Evolutionary conservation across 1,140 invertebrate species (phyloP).

Genomic region (Aphelinus atriplicis): DNA sequence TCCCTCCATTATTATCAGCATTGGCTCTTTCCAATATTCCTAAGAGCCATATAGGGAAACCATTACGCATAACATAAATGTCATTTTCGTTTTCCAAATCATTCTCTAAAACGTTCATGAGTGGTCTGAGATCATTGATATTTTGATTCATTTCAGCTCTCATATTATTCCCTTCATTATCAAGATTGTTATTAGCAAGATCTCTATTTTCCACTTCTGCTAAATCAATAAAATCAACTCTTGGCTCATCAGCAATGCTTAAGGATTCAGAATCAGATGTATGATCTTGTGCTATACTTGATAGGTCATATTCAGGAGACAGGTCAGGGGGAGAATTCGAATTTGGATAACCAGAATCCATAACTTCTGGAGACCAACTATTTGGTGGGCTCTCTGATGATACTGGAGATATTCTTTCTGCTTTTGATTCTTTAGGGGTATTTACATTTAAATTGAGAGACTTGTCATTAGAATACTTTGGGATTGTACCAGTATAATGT

Average conservation of each 20-base stretch:
- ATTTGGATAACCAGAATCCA: constrained; percentile 68
- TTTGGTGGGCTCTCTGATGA: constrained; percentile 39
- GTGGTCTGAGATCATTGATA: constrained; percentile 50
- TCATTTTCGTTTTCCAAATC: constrained; percentile 60
- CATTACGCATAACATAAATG: constrained; percentile 56
- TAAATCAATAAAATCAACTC: constrained; percentile 45
- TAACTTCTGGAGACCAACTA: constrained; percentile 55
- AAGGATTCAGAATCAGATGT: constrained; percentile 51
- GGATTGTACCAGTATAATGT: constrained; percentile 16
- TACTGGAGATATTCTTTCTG: constrained; percentile 36
- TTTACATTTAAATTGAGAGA: constrained; percentile 2
- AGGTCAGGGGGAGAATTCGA: constrained; percentile 60
- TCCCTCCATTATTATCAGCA: constrained; percentile 36
- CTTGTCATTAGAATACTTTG: constrained; percentile 6
- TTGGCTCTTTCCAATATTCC: constrained; percentile 52
- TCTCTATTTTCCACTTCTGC: constrained; percentile 67
- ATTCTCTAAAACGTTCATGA: constrained; percentile 52
- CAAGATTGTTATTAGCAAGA: constrained; percentile 69
- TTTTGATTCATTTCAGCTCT: constrained; percentile 46
- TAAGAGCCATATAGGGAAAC: constrained; percentile 53
- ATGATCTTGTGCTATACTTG: constrained; percentile 50
- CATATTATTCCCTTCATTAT: constrained; percentile 68
- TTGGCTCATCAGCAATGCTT: constrained; percentile 49
- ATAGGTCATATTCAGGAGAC: constrained; percentile 54
- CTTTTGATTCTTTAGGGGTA: constrained; percentile 13